These are phyloP conservation scores for Corythornis madagascariensis DNA, from an alignment of 2,113 vertebrate genomes.

Conservation along the genomic window DNA sequence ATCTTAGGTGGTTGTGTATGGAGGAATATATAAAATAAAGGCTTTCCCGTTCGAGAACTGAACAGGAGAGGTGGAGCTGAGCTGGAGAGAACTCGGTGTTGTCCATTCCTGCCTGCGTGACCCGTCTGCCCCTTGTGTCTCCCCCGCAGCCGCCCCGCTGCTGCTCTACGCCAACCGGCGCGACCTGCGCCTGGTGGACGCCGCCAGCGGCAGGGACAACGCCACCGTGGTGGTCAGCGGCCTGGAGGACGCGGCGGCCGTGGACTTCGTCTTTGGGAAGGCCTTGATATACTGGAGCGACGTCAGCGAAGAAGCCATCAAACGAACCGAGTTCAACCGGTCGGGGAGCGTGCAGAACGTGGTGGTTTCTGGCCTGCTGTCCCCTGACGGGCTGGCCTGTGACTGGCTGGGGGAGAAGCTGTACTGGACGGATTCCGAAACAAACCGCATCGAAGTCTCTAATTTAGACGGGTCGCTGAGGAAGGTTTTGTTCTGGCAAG, in stretches of 20 bases:
- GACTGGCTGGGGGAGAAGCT: constrained; percentile 96
- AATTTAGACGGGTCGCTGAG: constrained; percentile 91
- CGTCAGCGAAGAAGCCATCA: constrained; percentile 97
- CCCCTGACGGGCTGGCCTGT: constrained; percentile 94
- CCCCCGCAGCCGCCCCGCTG: constrained; percentile 84
- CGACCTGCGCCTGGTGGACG: constrained; percentile 92
- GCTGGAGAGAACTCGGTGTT: not conserved
- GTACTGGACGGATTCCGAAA: constrained; percentile 98
- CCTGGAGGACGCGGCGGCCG: constrained; percentile 94
- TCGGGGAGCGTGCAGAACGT: constrained; percentile 81
- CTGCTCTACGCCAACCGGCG: constrained; percentile 95
- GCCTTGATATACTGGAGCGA: constrained; percentile 97
- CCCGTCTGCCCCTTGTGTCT: not conserved
- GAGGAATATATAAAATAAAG: not conserved
- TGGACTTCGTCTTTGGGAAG: constrained; percentile 90
- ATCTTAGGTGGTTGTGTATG: not conserved
- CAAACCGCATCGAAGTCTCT: constrained; percentile 94
- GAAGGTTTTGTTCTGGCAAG: constrained; percentile 97
- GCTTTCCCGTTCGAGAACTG: not conserved
- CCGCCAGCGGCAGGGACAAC: constrained; percentile 84
- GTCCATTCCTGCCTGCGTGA: not conserved
- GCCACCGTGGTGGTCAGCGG: constrained; percentile 92
- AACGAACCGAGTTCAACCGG: constrained; percentile 87
- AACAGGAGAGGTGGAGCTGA: not conserved
- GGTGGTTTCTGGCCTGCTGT: constrained; percentile 89